These are phyloP conservation scores for Ennomos erosarius DNA, from an alignment of 2,888 invertebrate species.

Conservation along the genomic window DNA sequence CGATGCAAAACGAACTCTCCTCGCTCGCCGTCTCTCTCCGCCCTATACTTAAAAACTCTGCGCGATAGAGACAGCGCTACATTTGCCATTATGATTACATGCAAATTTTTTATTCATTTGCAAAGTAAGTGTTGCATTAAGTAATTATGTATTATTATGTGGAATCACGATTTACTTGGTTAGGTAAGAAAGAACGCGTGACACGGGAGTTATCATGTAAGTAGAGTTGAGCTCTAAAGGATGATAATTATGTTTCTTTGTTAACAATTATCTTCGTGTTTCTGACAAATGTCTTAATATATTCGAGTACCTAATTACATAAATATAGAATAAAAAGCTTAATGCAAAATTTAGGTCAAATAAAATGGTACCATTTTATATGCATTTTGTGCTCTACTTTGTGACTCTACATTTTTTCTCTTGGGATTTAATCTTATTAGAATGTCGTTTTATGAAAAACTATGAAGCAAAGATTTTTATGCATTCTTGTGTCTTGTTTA, in stretches of 20 bases:
- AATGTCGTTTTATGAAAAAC: neutral
- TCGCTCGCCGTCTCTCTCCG: conserved; percentile 61
- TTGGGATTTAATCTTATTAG: neutral
- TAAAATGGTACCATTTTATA: too few species aligned
- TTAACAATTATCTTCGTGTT: conserved; percentile 14
- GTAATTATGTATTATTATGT: conserved; percentile 79
- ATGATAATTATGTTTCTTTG: conserved; percentile 21
- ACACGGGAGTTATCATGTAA: conserved; percentile 48
- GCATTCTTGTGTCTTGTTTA: too few species aligned
- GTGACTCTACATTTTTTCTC: neutral
- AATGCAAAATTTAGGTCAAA: neutral
- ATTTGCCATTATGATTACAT: conserved; percentile 72
- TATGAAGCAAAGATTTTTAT: too few species aligned
- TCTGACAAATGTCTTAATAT: too few species aligned
- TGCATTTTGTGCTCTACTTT: conserved; percentile 3
- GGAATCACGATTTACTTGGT: conserved; percentile 56
- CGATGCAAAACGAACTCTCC: conserved; percentile 61
- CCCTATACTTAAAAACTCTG: conserved; percentile 42
- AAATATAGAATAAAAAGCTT: too few species aligned
- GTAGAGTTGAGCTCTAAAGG: conserved; percentile 45
- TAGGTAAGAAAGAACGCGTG: conserved; percentile 54
- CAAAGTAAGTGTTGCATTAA: conserved; percentile 78
- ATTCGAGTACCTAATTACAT: too few species aligned
- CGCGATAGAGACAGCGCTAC: conserved; percentile 57
- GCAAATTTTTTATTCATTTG: conserved; percentile 81